Evolutionary conservation across 2,113 vertebrate species (phyloP).

Genomic region (Ptilonorhynchus violaceus): DNA sequence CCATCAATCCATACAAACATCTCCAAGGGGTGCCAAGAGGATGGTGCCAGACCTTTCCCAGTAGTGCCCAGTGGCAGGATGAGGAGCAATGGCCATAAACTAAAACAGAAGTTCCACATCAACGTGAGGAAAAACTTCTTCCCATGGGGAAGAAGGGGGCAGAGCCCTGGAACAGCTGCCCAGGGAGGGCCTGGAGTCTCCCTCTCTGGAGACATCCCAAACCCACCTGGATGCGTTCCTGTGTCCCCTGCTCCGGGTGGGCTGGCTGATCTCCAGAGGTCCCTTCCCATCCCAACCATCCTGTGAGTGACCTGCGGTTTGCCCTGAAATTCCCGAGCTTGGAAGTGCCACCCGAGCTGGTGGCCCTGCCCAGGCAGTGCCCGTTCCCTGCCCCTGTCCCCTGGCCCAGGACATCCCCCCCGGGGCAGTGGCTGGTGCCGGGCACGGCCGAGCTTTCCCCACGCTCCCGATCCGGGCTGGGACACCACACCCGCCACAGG

Average conservation of each 20-base stretch:
- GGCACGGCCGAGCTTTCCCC: neutral
- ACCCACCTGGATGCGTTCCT: fast-evolving
- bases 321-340: fast-evolving
- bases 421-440: fast-evolving
- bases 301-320: fast-evolving
- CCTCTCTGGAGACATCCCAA: neutral
- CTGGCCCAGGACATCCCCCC: fast-evolving
- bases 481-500: neutral
- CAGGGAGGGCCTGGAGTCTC: neutral
- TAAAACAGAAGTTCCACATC: neutral
- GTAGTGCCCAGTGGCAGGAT: neutral
- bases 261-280: neutral
- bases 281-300: fast-evolving
- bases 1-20: fast-evolving
- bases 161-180: neutral
- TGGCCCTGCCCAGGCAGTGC: neutral
- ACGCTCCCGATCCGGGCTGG: fast-evolving
- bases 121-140: too few species aligned
- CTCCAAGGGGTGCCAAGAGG: neutral
- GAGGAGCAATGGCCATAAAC: fast-evolving
- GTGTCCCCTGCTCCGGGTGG: neutral
- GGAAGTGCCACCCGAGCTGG: fast-evolving
- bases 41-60: neutral
- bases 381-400: fast-evolving
- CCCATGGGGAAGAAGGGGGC: neutral